Percentiles rank a stretch among this genome's conserved stretches.
Conservation (phyloP, 2,113 vertebrate genomes). For the Alces alces region DNA sequence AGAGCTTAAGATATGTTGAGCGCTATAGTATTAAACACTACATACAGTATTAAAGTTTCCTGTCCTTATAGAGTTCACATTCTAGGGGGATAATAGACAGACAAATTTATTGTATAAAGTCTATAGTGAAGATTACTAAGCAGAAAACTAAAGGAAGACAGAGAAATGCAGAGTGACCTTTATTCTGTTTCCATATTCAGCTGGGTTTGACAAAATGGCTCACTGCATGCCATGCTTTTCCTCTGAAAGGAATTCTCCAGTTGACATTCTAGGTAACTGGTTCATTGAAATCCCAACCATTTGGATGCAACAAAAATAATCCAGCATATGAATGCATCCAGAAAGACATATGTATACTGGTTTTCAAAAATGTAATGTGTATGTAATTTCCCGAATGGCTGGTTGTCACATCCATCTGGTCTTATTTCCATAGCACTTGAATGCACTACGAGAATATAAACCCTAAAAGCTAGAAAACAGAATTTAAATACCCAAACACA, state of each 20-base stretch:
- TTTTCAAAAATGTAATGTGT: slow-evolving; percentile 67
- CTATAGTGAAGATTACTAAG: not conserved
- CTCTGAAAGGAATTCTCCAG: not conserved
- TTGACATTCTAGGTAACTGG: slow-evolving; percentile 50
- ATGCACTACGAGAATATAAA: slow-evolving; percentile 58
- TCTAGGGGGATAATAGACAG: not conserved
- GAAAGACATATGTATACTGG: slow-evolving; percentile 73
- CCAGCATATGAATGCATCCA: slow-evolving; percentile 66
- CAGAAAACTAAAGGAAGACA: not conserved
- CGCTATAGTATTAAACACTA: not conserved
- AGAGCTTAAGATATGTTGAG: not conserved
- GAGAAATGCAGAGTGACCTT: not conserved
- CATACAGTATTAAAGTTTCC: not conserved
- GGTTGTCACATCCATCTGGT: slow-evolving; percentile 72
- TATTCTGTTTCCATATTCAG: not conserved
- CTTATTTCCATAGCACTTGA: slow-evolving; percentile 70
- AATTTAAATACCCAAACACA: slow-evolving; percentile 72
- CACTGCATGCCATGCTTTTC: not conserved
- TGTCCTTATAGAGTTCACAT: not conserved
- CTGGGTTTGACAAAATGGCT: not conserved
- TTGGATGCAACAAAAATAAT: slow-evolving; percentile 69
- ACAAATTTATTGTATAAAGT: not conserved
- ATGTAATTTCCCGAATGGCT: slow-evolving; percentile 67
- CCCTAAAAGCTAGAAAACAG: slow-evolving; percentile 74
- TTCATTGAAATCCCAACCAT: slow-evolving; percentile 54